Conservation (phyloP, 1,140 invertebrate genomes). For the Ctenoplectra terminalis region DNA sequence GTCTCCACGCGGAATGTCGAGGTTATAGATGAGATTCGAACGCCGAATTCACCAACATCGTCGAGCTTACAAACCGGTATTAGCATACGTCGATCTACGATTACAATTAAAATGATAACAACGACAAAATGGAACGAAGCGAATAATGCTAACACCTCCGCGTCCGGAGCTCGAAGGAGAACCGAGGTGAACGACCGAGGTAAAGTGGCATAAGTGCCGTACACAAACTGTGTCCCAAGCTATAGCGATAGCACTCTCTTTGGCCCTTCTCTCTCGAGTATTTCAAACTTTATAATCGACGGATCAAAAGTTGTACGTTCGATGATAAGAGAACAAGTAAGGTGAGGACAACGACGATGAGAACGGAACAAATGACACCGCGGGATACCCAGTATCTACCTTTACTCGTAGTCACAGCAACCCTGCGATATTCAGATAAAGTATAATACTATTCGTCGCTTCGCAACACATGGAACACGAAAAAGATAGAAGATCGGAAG, state of each 20-base stretch:
- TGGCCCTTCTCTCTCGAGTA: constrained; percentile 49
- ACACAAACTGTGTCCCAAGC: constrained; percentile 35
- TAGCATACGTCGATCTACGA: neutral
- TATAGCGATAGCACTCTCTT: constrained; percentile 25
- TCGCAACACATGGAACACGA: too few relatives aligned
- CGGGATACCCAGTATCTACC: too few relatives aligned
- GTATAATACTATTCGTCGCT: too few relatives aligned
- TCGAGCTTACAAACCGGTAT: neutral
- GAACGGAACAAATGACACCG: too few relatives aligned
- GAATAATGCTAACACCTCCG: constrained; percentile 46
- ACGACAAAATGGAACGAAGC: constrained; percentile 43
- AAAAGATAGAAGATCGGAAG: neutral
- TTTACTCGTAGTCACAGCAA: too few relatives aligned
- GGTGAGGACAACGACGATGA: neutral
- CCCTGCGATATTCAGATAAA: too few relatives aligned
- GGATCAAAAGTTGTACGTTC: neutral
- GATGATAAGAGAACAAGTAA: neutral
- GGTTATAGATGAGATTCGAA: neutral
- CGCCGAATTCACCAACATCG: neutral
- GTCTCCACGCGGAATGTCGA: neutral
- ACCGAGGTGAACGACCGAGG: constrained; percentile 69
- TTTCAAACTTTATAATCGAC: constrained; percentile 41
- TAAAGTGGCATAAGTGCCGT: constrained; percentile 64
- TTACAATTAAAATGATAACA: constrained; percentile 28
- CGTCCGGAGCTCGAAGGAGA: constrained; percentile 43